Evolutionary conservation across 2,113 vertebrate genomes (phyloP).

Genomic region (Egretta garzetta): DNA sequence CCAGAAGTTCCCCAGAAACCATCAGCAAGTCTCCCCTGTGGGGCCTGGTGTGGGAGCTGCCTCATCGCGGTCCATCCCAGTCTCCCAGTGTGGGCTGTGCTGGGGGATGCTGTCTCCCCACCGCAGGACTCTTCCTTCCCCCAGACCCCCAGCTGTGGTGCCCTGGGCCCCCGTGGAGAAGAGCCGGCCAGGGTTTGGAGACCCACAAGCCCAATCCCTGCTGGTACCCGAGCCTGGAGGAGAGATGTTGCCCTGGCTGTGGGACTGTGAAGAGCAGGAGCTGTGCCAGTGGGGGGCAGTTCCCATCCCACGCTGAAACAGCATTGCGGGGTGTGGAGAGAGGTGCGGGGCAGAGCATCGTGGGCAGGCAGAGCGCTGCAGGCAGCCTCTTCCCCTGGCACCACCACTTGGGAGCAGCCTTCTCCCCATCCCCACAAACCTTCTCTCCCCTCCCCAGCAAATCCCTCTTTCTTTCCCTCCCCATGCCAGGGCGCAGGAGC

Average conservation of each 20-base stretch:
- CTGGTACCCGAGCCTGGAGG: background rate
- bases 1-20: background rate
- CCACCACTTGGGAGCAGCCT: rapidly evolving
- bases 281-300: background rate
- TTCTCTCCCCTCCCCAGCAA: background rate
- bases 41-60: background rate
- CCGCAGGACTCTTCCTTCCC: background rate
- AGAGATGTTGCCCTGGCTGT: background rate
- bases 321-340: rapidly evolving
- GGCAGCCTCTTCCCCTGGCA: background rate
- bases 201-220: rapidly evolving
- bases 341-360: background rate
- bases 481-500: rapidly evolving
- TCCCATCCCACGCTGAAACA: background rate
- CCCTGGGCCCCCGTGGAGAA: background rate
- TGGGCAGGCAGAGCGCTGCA: background rate
- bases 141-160: rapidly evolving
- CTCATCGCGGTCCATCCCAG: background rate
- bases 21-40: background rate
- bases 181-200: background rate
- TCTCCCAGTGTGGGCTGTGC: background rate
- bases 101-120: background rate
- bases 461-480: background rate
- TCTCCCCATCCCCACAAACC: background rate
- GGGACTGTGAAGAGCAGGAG: background rate